Evolutionary conservation across 2,797 vertebrate genomes (phyloP).

Genomic region (Acestrorhynchus altus): DNA sequence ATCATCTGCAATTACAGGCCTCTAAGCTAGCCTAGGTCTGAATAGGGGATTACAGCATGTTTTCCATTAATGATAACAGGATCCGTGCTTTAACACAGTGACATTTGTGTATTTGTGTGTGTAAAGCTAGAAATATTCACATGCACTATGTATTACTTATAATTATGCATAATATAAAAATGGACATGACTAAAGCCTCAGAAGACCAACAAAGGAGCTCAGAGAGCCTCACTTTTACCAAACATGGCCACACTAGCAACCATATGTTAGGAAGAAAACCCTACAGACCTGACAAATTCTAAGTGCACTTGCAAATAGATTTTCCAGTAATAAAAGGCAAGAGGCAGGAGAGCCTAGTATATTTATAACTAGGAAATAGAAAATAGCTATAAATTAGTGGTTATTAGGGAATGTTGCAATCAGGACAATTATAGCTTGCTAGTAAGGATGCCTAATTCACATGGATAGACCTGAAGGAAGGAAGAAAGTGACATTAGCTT

Average conservation of each 20-base stretch:
- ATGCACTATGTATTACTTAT: too few relatives aligned
- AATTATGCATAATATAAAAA: too few relatives aligned
- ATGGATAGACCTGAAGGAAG: conserved; percentile 66
- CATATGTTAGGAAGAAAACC: background rate
- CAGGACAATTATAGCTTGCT: conserved; percentile 71
- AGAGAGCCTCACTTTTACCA: background rate
- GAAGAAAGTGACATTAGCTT: background rate
- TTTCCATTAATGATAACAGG: conserved; percentile 32
- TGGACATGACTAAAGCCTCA: background rate
- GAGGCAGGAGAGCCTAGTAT: conserved; percentile 23
- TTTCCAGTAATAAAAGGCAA: conserved; percentile 34
- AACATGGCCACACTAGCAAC: background rate
- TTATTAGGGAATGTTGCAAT: conserved; percentile 41
- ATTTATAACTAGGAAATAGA: conserved; percentile 26
- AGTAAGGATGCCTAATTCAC: conserved; percentile 56
- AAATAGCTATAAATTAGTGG: conserved; percentile 58
- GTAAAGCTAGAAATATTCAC: too few relatives aligned
- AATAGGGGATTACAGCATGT: conserved; percentile 73
- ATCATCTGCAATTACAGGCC: conserved; percentile 70
- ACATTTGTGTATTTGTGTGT: too few relatives aligned
- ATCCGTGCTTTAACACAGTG: background rate
- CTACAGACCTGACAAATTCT: background rate
- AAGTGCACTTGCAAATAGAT: background rate
- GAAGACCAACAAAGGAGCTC: background rate
- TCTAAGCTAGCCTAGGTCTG: conserved; percentile 45